A percentile compares a stretch with the other conserved stretches of the same genome.
Evolutionary conservation across 2,797 vertebrate species (phyloP).

Genomic region (Pseudomugil tenellus): DNA sequence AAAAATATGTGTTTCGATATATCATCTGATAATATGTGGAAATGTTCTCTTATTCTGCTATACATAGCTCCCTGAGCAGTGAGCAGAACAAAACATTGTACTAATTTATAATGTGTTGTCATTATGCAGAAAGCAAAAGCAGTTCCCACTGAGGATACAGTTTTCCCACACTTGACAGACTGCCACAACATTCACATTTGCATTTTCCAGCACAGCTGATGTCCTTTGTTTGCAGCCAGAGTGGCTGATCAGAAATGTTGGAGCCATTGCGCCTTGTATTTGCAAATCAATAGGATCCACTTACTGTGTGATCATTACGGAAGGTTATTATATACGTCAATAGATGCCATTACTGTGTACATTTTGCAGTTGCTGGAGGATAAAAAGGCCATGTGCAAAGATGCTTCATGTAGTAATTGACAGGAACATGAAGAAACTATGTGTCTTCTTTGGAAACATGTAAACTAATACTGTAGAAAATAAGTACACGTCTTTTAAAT

Average conservation of each 20-base stretch:
- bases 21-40: not conserved
- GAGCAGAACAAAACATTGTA: slow-evolving; percentile 5
- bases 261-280: slow-evolving; percentile 11
- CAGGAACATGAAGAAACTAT: not conserved
- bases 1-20: not conserved
- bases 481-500: slow-evolving; percentile 35
- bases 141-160: slow-evolving; percentile 4
- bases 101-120: slow-evolving; percentile 21
- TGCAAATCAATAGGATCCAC: slow-evolving; percentile 46
- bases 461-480: slow-evolving; percentile 12
- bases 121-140: slow-evolving; percentile 18
- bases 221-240: slow-evolving; percentile 28
- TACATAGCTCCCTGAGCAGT: slow-evolving; percentile 6
- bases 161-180: slow-evolving; percentile 21
- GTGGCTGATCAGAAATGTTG: slow-evolving; percentile 7
- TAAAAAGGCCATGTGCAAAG: not conserved
- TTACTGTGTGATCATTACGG: slow-evolving; percentile 21
- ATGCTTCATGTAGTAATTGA: not conserved
- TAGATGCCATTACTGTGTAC: slow-evolving; percentile 9
- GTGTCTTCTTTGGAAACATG: not conserved
- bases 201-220: slow-evolving; percentile 29
- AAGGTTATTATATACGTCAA: slow-evolving; percentile 25
- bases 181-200: slow-evolving; percentile 43
- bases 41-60: not conserved
- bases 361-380: not conserved